Evolutionary conservation across 2,888 invertebrate species (phyloP).

Genomic region (Lochmaea crataegi): DNA sequence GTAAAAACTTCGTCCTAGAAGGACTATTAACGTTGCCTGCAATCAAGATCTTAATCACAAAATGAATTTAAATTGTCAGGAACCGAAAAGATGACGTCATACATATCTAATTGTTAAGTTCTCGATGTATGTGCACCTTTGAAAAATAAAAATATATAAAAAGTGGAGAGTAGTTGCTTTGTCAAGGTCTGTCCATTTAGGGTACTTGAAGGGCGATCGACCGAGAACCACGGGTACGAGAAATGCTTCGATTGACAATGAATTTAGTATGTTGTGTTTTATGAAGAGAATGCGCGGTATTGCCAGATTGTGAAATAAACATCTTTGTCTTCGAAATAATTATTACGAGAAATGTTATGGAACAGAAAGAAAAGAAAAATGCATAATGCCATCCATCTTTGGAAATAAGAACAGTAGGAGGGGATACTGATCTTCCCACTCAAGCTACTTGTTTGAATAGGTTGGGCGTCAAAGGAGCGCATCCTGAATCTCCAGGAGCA

Average conservation of each 20-base stretch:
- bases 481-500: constrained; percentile 79
- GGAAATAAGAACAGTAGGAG: constrained; percentile 90
- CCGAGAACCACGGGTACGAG: constrained; percentile 1
- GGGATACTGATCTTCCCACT: constrained; percentile 92
- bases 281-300: constrained; percentile 1
- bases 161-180: constrained; percentile 28
- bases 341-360: background rate
- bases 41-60: constrained; percentile 13
- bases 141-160: constrained; percentile 8
- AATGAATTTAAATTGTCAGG: constrained; percentile 9
- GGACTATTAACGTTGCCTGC: background rate
- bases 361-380: constrained; percentile 57
- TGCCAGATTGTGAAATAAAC: background rate
- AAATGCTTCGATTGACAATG: background rate
- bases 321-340: background rate
- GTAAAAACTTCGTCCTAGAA: constrained; percentile 14
- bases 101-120: constrained; percentile 20
- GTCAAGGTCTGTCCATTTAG: constrained; percentile 49
- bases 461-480: constrained; percentile 84
- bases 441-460: constrained; percentile 92
- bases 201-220: constrained; percentile 42
- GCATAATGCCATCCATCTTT: constrained; percentile 98
- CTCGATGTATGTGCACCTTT: constrained; percentile 6
- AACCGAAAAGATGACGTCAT: constrained; percentile 34
- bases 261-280: background rate